Base-by-base conservation (phyloP, 2,797 vertebrate species). In the Uromys caudimaculatus region DNA sequence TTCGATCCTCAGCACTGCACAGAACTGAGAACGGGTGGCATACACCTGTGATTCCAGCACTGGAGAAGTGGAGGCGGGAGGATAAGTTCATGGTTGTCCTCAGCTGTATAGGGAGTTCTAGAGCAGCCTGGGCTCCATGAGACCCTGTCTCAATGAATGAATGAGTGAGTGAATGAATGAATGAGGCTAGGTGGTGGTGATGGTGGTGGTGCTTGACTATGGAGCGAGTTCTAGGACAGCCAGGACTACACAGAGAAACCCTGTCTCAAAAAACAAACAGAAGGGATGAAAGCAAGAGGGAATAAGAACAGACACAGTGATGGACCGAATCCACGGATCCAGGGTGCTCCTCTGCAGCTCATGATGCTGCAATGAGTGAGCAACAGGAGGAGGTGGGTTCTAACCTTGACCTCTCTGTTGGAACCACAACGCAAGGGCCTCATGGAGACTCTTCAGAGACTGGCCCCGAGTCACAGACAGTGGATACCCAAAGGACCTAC, bases 341-440 rank as follows among this genome's bases (percentile, higher is more conserved):
- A 17, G 52, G 21, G 38, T 0, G 23, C 0, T 3, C 86, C 38
- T 27, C 16, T 17, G 17, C 1, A 1, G 19, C 32, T 47, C 11
- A 0, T 1, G 44, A 23, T 14, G 58, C 41, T 35, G 8, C 56
- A 23, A 41, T 21, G 13, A 50, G 71, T 6, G 6, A 35, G 12
- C 13, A 14, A 17, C 1, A 13, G n/a, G 67, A n/a, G 41, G 0
- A 0, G 4, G 16, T 2, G 44, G 13, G 10, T 1, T 0, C 69
- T 9, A 19, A 3, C 38, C 14, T 56, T 9, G 41, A 9, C 9
- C 17, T n/a, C 10, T 19, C 84, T 8, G 6, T 10, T 47, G 69
- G 54, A 73, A 5, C 50, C 13, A 1, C 0, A 10, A 27, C 19
- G 24, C 60, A 38, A 54, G 67, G 47, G 2, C 3, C n/a, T 21